Evolutionary conservation across 1,140 invertebrate genomes (phyloP).

Genomic region (Liolophura sinensis): DNA sequence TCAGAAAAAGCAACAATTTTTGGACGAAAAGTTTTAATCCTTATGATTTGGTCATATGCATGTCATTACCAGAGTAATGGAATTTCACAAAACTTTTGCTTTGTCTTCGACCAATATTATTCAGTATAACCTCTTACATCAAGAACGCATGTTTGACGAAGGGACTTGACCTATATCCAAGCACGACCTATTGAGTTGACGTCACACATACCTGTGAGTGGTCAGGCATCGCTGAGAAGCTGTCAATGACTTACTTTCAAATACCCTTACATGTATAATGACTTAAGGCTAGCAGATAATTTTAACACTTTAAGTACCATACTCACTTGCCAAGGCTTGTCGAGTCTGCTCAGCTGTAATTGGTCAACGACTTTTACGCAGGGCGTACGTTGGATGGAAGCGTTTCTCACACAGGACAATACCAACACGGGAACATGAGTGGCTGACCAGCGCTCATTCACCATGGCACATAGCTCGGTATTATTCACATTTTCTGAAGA

Average conservation of each 20-base stretch:
- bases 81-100: too few species aligned
- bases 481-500: conserved; percentile 21
- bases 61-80: background rate
- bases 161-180: too few species aligned
- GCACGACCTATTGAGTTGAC: too few species aligned
- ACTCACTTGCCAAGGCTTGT: conserved; percentile 49
- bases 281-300: too few species aligned
- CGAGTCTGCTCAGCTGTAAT: conserved; percentile 33
- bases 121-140: too few species aligned
- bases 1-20: background rate
- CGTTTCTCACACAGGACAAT: conserved; percentile 34
- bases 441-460: conserved; percentile 44
- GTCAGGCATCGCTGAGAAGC: too few species aligned
- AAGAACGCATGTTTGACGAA: too few species aligned
- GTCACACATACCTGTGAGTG: too few species aligned
- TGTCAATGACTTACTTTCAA: too few species aligned
- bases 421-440: conserved; percentile 46
- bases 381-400: conserved; percentile 23
- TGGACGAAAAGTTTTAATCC: background rate
- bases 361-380: conserved; percentile 35
- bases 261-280: too few species aligned
- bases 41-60: background rate
- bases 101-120: too few species aligned
- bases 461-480: conserved; percentile 38
- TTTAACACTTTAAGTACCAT: background rate